phyloP scores from a whole-genome alignment of 2,113 vertebrate species.

The Mormoops blainvillei region DNA sequence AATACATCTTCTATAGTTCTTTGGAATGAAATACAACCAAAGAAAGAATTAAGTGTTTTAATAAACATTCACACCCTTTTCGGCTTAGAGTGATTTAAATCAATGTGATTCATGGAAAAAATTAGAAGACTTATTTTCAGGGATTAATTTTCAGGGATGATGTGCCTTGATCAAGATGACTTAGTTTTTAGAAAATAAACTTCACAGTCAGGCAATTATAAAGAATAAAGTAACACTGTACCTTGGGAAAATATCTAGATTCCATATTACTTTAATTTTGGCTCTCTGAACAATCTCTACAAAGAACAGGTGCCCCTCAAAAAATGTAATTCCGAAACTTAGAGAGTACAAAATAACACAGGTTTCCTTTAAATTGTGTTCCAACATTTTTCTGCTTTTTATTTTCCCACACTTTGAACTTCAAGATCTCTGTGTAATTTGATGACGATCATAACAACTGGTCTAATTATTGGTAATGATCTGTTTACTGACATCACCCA shows the following conservation, averaged over 20 bases:
- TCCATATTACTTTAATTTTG: background rate
- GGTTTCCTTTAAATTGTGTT: background rate
- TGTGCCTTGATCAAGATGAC: background rate
- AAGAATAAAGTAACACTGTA: background rate
- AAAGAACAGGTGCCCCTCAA: background rate
- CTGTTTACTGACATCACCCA: background rate
- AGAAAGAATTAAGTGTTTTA: background rate
- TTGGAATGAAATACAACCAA: background rate
- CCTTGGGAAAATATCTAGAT: background rate
- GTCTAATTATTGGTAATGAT: background rate
- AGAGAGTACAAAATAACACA: background rate
- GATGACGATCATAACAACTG: background rate
- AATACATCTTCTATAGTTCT: background rate
- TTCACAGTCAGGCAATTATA: background rate
- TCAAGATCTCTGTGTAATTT: background rate
- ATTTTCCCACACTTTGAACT: slow-evolving; percentile 28
- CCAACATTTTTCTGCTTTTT: background rate
- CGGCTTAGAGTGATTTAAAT: background rate
- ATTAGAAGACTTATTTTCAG: background rate
- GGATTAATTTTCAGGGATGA: background rate
- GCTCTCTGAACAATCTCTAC: background rate
- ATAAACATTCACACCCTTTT: background rate
- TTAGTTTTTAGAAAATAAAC: slow-evolving; percentile 16
- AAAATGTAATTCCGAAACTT: background rate
- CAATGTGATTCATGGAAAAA: background rate